Base-by-base conservation (phyloP, 2,888 invertebrate species). In the Aplocera efformata region DNA sequence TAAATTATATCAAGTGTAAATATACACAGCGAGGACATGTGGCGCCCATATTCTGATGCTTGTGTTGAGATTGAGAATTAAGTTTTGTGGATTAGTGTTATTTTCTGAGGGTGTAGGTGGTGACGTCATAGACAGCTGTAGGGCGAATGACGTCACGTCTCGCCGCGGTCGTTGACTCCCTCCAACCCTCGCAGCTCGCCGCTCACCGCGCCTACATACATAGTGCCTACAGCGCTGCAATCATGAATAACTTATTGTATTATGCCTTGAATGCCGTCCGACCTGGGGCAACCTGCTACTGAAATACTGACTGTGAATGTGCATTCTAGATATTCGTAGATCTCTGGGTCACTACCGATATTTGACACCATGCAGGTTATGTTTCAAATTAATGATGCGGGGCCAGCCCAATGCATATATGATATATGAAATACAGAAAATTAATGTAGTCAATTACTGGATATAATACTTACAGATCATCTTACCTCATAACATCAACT, bases 121-220 rank as follows among this genome's bases (percentile, higher is more conserved):
- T 86, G 86, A 85, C 83, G 86, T 88, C 85, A 80, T 65, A 65
- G 73, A 75, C 85, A 85, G 86, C 86, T 86, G 86, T 84, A 82
- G 81, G 81, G 81, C 79, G 84, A 71, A 60, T 85, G 84, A 85
- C 85, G 84, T 86, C 84, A 85, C 67, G 74, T 67, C 67, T 69
- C 67, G 69, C 56, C 69, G 71, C 69, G 80, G 76, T 71, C 84
- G 69, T 76, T 70, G 81, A 82, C 80, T 84, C 73, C 74, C 79
- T 76, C 70, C 64, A 67, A 61, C 68, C 63, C 60, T 58, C 58
- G 54, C 44, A 37, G 52, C 54, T 60, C 58, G 55, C 53, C 50
- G 65, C 64, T 56, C 55, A 51, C 63, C 58, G 55, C 67, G 69
- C 72, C 76, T 71, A 66, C 71, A 49, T 50, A 54, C 64, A 69